These are phyloP conservation scores for Cynocephalus volans DNA, from an alignment of 2,113 vertebrate species.

Conservation along the genomic window DNA sequence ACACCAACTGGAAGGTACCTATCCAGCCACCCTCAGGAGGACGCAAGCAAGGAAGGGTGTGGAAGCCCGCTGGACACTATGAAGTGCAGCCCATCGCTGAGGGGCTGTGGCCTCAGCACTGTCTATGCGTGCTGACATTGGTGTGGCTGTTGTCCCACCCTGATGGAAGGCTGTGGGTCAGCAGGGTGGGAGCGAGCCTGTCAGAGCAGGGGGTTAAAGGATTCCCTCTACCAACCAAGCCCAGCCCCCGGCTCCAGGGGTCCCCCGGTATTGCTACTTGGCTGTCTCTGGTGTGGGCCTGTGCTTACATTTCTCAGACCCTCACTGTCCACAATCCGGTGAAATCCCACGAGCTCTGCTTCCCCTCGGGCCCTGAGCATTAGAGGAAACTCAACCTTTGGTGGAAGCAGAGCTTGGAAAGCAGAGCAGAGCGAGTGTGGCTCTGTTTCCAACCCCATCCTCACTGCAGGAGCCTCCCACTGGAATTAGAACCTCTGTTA, in stretches of 20 bases:
- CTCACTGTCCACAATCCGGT: no score
- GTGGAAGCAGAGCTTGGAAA: neutral
- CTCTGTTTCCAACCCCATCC: neutral
- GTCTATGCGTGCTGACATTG: no score
- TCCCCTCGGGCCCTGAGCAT: neutral
- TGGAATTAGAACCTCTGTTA: neutral
- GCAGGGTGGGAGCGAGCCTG: neutral
- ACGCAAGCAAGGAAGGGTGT: neutral
- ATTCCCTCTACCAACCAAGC: neutral
- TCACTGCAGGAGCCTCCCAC: neutral
- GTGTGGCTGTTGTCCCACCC: neutral
- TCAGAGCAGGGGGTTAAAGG: neutral
- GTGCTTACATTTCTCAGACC: neutral
- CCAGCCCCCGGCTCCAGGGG: neutral
- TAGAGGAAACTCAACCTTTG: no score
- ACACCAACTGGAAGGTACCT: neutral
- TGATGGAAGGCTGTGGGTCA: neutral
- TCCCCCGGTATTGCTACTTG: neutral
- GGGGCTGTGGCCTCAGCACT: no score
- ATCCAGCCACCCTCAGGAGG: neutral
- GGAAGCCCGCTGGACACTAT: neutral
- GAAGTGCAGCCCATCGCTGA: accelerated
- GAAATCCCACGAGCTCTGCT: neutral
- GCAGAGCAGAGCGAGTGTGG: neutral
- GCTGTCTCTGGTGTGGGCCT: neutral